These are phyloP conservation scores for Apostichopus japonicus DNA, from an alignment of 35 echinoderm and acorn worm genomes.

Conservation along the genomic window DNA sequence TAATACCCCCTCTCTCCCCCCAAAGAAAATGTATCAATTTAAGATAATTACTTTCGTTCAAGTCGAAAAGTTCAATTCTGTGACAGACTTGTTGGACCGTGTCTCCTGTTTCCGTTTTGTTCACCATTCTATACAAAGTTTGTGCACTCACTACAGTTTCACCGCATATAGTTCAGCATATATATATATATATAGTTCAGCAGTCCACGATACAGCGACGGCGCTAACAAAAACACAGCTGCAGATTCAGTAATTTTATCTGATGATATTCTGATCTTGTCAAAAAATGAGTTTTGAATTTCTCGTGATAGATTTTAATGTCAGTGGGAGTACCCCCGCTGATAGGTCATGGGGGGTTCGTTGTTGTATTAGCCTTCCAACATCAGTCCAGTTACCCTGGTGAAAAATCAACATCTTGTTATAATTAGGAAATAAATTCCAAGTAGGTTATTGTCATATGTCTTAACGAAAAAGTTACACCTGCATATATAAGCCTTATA, in stretches of 20 bases:
- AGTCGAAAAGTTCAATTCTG: too few relatives aligned
- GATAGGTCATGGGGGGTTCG: constrained; percentile 15
- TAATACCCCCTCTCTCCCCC: too few relatives aligned
- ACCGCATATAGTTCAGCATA: too few relatives aligned
- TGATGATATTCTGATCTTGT: constrained; percentile 32
- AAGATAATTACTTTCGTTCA: too few relatives aligned
- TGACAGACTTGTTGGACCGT: too few relatives aligned
- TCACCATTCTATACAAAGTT: too few relatives aligned
- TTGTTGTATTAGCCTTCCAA: constrained; percentile 21
- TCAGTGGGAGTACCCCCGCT: background rate
- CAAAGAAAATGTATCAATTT: too few relatives aligned
- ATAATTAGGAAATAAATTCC: constrained; percentile 40
- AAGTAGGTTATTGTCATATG: background rate
- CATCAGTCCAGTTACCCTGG: background rate
- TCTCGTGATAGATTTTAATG: constrained; percentile 30
- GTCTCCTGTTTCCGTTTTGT: too few relatives aligned
- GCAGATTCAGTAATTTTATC: constrained; percentile 21
- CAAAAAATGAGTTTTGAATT: constrained; percentile 21
- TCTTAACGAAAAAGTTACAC: constrained; percentile 6
- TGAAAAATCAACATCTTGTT: constrained; percentile 48
- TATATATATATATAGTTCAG: too few relatives aligned
- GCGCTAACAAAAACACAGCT: constrained; percentile 33
- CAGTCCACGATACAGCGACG: too few relatives aligned
- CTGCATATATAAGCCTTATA: background rate
- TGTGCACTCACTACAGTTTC: too few relatives aligned